A percentile compares a stretch with the other conserved stretches of the same genome.
These are phyloP conservation scores for Amphipyra tragopoginis DNA, from an alignment of 2,888 invertebrate genomes.

Conservation along the genomic window DNA sequence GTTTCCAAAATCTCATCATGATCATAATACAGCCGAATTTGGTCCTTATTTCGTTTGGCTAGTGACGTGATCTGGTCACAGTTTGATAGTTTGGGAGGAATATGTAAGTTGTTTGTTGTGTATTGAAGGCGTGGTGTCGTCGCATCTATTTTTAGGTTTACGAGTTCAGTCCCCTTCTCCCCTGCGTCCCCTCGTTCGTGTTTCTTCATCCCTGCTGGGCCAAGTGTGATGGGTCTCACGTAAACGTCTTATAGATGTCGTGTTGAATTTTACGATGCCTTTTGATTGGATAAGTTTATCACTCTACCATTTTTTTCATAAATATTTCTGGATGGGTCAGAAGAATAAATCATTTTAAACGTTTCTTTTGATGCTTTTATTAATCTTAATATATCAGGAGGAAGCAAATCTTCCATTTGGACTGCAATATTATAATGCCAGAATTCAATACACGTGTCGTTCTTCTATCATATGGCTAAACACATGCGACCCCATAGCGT, in stretches of 20 bases:
- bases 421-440: slow-evolving; percentile 3
- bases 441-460: slow-evolving; percentile 28
- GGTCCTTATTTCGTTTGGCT: slow-evolving; percentile 55
- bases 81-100: slow-evolving; percentile 49
- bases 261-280: slow-evolving; percentile 44
- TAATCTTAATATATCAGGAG: slow-evolving; percentile 18
- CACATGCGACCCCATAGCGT: slow-evolving; percentile 55
- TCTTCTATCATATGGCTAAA: slow-evolving; percentile 21
- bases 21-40: slow-evolving; percentile 53
- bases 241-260: slow-evolving; percentile 52
- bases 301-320: slow-evolving; percentile 28
- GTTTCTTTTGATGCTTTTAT: slow-evolving; percentile 32
- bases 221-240: slow-evolving; percentile 62
- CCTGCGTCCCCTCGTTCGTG: slow-evolving; percentile 61
- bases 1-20: slow-evolving; percentile 40
- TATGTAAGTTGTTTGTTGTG: slow-evolving; percentile 58
- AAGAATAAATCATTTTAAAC: slow-evolving; percentile 21
- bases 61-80: slow-evolving; percentile 53
- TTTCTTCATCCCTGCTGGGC: slow-evolving; percentile 63
- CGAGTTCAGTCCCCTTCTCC: slow-evolving; percentile 81
- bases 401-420: background rate
- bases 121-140: slow-evolving; percentile 74
- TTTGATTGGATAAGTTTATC: slow-evolving; percentile 50
- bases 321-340: slow-evolving; percentile 10
- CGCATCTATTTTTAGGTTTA: slow-evolving; percentile 87